Evolutionary conservation across 1,140 invertebrate genomes (phyloP).

Genomic region (Drosophila mauritiana): DNA sequence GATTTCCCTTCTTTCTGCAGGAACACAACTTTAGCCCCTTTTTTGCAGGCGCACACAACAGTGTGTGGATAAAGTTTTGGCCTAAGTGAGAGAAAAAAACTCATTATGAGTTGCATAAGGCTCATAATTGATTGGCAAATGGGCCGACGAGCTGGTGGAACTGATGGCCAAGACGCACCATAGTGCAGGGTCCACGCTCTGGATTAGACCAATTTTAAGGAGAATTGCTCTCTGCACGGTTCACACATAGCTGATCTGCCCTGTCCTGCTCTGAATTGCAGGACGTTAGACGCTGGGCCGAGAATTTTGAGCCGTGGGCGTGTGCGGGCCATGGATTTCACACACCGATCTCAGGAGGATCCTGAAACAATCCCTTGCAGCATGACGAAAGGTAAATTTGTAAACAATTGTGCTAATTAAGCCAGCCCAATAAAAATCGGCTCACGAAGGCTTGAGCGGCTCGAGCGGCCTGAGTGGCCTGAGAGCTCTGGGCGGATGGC

Average conservation of each 20-base stretch:
- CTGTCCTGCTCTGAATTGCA: neutral
- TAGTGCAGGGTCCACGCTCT: constrained; percentile 9
- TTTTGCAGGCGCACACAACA: too few relatives aligned
- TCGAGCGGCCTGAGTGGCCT: neutral
- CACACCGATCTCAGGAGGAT: constrained; percentile 22
- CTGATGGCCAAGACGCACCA: neutral
- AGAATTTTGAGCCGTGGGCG: constrained; percentile 61
- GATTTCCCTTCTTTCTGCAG: too few relatives aligned
- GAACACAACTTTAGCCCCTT: too few relatives aligned
- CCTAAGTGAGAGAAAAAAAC: too few relatives aligned
- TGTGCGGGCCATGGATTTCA: constrained; percentile 68
- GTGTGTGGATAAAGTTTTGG: neutral
- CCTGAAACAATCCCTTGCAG: constrained; percentile 9
- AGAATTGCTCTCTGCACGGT: constrained; percentile 58
- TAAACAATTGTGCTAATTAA: constrained; percentile 84
- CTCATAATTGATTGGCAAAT: constrained; percentile 36
- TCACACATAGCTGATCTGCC: constrained; percentile 51
- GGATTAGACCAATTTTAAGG: constrained; percentile 82
- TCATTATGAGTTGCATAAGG: constrained; percentile 50
- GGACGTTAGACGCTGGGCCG: neutral
- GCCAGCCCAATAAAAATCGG: constrained; percentile 80
- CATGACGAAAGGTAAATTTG: constrained; percentile 84
- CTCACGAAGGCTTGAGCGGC: constrained; percentile 43
- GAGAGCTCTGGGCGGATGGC: neutral
- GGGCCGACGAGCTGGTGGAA: neutral